A percentile compares a stretch with the other conserved stretches of the same genome.
phyloP scores from a whole-genome alignment of 2,888 invertebrate genomes.

The Gryllus longicercus region DNA sequence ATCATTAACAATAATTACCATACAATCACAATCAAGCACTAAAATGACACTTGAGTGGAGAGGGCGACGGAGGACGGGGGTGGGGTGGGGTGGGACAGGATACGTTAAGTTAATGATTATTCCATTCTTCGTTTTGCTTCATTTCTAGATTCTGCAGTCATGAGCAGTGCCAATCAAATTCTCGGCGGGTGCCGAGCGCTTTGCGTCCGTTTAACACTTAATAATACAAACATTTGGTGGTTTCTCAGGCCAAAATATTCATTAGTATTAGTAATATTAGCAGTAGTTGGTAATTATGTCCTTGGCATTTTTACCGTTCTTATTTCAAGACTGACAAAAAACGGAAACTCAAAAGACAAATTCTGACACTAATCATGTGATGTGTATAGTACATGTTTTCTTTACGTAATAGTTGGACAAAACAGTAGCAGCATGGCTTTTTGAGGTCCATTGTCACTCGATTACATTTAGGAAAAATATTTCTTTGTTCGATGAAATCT shows the following conservation, averaged over 20 bases:
- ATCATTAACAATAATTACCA: conserved; percentile 35
- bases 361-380: conserved; percentile 11
- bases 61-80: conserved; percentile 19
- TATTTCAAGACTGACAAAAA: conserved; percentile 11
- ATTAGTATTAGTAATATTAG: conserved; percentile 8
- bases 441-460: background rate
- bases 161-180: background rate
- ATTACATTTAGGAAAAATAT: conserved; percentile 10
- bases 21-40: conserved; percentile 34
- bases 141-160: conserved; percentile 2
- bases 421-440: background rate
- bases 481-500: conserved; percentile 1
- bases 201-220: conserved; percentile 20
- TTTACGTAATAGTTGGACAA: conserved; percentile 2
- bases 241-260: conserved; percentile 19
- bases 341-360: background rate
- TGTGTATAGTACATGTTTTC: conserved; percentile 6
- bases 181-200: background rate
- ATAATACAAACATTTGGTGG: conserved; percentile 19
- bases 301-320: background rate
- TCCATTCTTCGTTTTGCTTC: conserved; percentile 18
- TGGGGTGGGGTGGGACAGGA: conserved; percentile 6
- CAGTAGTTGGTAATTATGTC: background rate
- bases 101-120: conserved; percentile 24
- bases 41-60: conserved; percentile 32